These are phyloP conservation scores for Heliocidaris tuberculata DNA, from an alignment of 35 echinoderm and acorn worm genomes.

Conservation along the genomic window DNA sequence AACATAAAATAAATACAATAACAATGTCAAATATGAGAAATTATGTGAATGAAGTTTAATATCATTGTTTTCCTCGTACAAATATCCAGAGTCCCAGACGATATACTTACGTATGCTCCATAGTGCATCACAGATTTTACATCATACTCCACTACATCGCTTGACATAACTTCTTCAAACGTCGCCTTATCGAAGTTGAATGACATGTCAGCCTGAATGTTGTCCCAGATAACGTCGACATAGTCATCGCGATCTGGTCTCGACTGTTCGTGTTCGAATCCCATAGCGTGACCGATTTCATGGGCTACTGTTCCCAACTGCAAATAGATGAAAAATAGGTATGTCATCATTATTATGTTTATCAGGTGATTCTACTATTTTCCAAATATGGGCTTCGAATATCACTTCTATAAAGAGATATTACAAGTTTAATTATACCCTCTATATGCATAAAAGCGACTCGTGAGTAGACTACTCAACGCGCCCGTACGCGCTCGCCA, in stretches of 20 bases:
- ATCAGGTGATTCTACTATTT: no score
- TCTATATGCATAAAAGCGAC: no score
- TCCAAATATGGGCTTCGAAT: no score
- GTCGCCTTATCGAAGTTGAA: slow-evolving; percentile 48
- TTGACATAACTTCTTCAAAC: slow-evolving; percentile 10
- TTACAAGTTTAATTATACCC: no score
- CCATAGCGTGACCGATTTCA: slow-evolving; percentile 80
- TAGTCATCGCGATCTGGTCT: slow-evolving; percentile 75
- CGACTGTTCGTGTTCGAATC: slow-evolving; percentile 74
- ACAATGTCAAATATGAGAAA: no score
- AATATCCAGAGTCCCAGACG: not conserved
- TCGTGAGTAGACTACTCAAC: no score
- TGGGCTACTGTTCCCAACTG: slow-evolving; percentile 58
- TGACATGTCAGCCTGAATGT: slow-evolving; percentile 26
- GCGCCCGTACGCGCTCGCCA: no score
- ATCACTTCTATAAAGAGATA: no score
- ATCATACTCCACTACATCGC: slow-evolving; percentile 66
- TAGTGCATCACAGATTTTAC: slow-evolving; percentile 80
- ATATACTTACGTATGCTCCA: slow-evolving; percentile 51
- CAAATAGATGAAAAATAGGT: not conserved
- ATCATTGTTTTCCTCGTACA: not conserved
- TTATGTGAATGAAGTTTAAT: no score
- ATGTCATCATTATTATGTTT: not conserved
- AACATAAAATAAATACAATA: no score
- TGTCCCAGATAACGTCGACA: slow-evolving; percentile 51